These are phyloP conservation scores for Hippopotamyrus pictus DNA, from an alignment of 2,797 vertebrate genomes.

Conservation along the genomic window DNA sequence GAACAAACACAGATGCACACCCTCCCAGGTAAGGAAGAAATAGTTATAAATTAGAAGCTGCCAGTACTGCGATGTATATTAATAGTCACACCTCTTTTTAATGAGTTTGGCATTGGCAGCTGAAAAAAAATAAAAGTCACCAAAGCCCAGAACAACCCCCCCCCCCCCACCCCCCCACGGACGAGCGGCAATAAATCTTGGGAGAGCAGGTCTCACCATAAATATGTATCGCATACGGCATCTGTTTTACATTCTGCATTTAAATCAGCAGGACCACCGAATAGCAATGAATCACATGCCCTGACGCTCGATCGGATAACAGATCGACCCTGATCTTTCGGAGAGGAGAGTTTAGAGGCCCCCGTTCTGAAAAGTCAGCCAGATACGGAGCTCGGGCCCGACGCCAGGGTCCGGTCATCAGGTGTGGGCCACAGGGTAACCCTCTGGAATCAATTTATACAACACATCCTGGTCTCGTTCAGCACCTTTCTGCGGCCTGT, in stretches of 20 bases:
- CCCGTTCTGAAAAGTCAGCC: neutral
- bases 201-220: slow-evolving; percentile 98
- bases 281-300: slow-evolving; percentile 99
- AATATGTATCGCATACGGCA: slow-evolving; percentile 99
- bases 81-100: slow-evolving; percentile 99
- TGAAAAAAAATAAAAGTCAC: slow-evolving; percentile 99
- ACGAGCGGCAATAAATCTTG: slow-evolving; percentile 99
- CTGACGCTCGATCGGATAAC: slow-evolving; percentile 99
- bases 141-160: slow-evolving; percentile 93
- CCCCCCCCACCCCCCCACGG: slow-evolving; percentile 66
- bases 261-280: slow-evolving; percentile 97
- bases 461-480: neutral
- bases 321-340: slow-evolving; percentile 99
- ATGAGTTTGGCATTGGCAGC: slow-evolving; percentile 99
- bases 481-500: neutral
- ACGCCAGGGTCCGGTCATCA: neutral
- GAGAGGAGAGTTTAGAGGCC: slow-evolving; percentile 87
- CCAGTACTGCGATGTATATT: slow-evolving; percentile 99
- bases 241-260: slow-evolving; percentile 99
- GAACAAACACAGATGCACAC: slow-evolving; percentile 29
- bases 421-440: neutral
- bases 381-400: neutral
- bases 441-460: neutral
- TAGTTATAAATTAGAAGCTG: slow-evolving; percentile 81
- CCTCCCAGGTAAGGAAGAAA: neutral